These are phyloP conservation scores for Aphelinus atriplicis DNA, from an alignment of 1,140 invertebrate genomes.

Conservation along the genomic window DNA sequence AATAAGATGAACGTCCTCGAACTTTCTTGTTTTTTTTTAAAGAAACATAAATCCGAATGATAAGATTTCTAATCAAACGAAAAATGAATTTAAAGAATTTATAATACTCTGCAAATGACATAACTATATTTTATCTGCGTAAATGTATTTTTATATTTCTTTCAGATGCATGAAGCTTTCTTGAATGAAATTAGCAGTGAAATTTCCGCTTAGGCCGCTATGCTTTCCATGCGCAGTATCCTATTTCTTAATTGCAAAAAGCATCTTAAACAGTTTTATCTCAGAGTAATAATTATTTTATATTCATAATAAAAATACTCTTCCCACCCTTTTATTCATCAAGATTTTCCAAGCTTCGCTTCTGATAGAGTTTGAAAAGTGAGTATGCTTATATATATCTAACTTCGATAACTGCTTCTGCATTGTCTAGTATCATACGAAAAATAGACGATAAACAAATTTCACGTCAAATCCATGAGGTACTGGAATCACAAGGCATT, in stretches of 20 bases:
- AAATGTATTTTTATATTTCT: conserved; percentile 60
- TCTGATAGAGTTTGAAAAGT: conserved; percentile 14
- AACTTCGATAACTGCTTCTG: too few relatives aligned
- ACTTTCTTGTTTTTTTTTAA: too few relatives aligned
- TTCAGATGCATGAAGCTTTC: conserved; percentile 66
- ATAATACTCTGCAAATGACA: too few relatives aligned
- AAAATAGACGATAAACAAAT: too few relatives aligned
- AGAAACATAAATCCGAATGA: too few relatives aligned
- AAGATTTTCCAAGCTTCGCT: conserved; percentile 29
- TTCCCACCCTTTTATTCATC: neutral
- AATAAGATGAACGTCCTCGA: too few relatives aligned
- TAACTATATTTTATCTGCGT: conserved; percentile 34
- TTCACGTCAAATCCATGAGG: too few relatives aligned
- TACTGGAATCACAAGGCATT: too few relatives aligned
- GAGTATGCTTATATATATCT: conserved; percentile 21
- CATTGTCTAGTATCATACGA: too few relatives aligned
- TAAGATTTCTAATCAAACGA: too few relatives aligned
- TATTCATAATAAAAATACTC: neutral
- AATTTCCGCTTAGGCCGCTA: conserved; percentile 63
- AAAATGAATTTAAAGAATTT: too few relatives aligned
- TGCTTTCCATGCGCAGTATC: conserved; percentile 61
- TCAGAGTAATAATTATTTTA: conserved; percentile 19
- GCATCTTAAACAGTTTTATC: conserved; percentile 16
- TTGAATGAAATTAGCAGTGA: conserved; percentile 58
- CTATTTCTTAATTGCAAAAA: conserved; percentile 20